Conservation (phyloP, 2,888 invertebrate species). For the Urechis unicinctus region DNA sequence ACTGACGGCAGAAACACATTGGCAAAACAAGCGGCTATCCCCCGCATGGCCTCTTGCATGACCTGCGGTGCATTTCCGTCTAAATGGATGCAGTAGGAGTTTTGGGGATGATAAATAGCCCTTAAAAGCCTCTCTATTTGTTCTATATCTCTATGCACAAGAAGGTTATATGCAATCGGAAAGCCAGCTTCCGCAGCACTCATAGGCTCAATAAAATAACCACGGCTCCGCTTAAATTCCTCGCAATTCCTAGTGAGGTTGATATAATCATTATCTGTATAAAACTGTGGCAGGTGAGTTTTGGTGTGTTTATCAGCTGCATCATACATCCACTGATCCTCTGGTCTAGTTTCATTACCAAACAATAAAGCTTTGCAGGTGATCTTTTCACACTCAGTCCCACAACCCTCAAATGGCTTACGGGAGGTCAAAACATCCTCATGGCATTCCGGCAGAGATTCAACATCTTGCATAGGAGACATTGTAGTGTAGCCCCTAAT, state of each 20-base stretch:
- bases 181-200: constrained; percentile 27
- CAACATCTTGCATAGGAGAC: no score
- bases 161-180: constrained; percentile 40
- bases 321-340: no score
- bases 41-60: constrained; percentile 24
- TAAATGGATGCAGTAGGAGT: constrained; percentile 46
- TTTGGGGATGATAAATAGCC: constrained; percentile 40
- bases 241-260: constrained; percentile 14
- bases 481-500: no score
- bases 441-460: no score
- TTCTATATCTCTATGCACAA: constrained; percentile 34
- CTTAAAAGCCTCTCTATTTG: constrained; percentile 36
- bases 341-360: no score
- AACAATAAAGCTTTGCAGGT: no score
- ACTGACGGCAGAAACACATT: constrained; percentile 45
- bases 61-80: constrained; percentile 28
- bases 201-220: constrained; percentile 9
- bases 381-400: no score
- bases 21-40: constrained; percentile 32
- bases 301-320: no score
- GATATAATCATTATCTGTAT: constrained; percentile 3
- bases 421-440: no score
- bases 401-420: no score
- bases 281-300: no score
- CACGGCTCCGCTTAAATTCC: constrained; percentile 7